Percentiles rank a stretch among this genome's conserved stretches.
Evolutionary conservation across 1,140 invertebrate genomes (phyloP).

Genomic region (Leptestheria dahalacensis): DNA sequence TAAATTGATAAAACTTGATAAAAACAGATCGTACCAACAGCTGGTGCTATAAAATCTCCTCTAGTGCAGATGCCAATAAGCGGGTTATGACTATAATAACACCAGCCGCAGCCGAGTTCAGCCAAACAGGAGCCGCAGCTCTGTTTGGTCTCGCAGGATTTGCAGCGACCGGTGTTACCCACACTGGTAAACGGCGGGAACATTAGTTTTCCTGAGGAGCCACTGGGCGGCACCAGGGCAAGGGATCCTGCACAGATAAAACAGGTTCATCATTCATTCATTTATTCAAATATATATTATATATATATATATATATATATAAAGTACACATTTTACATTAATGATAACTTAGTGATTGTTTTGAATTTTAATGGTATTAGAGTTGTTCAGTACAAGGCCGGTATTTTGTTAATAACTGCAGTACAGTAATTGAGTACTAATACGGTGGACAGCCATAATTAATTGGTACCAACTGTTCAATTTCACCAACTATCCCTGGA

Average conservation of each 20-base stretch:
- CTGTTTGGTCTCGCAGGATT: constrained; percentile 55
- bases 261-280: background rate
- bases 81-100: constrained; percentile 70
- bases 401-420: no score
- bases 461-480: no score
- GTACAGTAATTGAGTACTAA: no score
- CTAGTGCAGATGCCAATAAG: constrained; percentile 48
- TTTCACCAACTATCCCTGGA: no score
- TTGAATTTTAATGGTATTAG: no score
- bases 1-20: no score
- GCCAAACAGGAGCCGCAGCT: constrained; percentile 68
- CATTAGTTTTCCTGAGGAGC: background rate
- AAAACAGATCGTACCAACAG: constrained; percentile 18
- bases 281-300: background rate
- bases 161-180: constrained; percentile 43
- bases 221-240: background rate
- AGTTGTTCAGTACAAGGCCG: no score
- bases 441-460: no score
- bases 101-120: constrained; percentile 84
- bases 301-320: no score
- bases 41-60: constrained; percentile 34
- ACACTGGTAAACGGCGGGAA: background rate
- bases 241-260: no score
- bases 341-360: no score
- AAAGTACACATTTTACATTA: no score